These are phyloP conservation scores for Ameiurus melas DNA, from an alignment of 2,113 vertebrate genomes.

Conservation along the genomic window DNA sequence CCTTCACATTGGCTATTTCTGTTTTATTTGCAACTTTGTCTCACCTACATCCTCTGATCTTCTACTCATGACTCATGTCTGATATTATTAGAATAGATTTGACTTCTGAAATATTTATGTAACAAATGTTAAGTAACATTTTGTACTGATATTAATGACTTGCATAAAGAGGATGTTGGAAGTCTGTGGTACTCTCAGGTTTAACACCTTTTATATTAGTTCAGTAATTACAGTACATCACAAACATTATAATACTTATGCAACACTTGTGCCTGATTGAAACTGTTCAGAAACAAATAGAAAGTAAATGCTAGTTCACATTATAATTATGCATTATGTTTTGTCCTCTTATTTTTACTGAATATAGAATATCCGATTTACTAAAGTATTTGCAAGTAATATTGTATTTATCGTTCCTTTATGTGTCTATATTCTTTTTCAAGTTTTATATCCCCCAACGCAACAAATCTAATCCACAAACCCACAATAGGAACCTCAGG, in stretches of 20 bases:
- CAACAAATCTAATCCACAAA: background rate
- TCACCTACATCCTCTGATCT: background rate
- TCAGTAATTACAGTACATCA: background rate
- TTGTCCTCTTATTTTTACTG: background rate
- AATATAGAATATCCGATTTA: background rate
- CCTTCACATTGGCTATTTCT: background rate
- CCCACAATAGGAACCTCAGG: background rate
- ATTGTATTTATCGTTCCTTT: conserved; percentile 15
- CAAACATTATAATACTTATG: background rate
- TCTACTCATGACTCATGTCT: background rate
- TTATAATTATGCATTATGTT: background rate
- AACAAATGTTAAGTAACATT: background rate
- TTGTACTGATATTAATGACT: background rate
- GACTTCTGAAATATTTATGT: background rate
- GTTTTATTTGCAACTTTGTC: background rate
- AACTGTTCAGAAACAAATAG: background rate
- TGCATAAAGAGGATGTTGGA: background rate
- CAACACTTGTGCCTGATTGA: background rate
- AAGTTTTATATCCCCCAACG: background rate
- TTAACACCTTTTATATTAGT: conserved; percentile 11
- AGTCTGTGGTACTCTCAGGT: conserved; percentile 36
- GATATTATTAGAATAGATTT: background rate
- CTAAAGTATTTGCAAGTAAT: background rate
- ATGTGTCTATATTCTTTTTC: background rate
- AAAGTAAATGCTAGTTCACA: too few relatives aligned